Evolutionary conservation across 2,113 vertebrate genomes (phyloP).

Genomic region (Plecturocebus donacophilus): DNA sequence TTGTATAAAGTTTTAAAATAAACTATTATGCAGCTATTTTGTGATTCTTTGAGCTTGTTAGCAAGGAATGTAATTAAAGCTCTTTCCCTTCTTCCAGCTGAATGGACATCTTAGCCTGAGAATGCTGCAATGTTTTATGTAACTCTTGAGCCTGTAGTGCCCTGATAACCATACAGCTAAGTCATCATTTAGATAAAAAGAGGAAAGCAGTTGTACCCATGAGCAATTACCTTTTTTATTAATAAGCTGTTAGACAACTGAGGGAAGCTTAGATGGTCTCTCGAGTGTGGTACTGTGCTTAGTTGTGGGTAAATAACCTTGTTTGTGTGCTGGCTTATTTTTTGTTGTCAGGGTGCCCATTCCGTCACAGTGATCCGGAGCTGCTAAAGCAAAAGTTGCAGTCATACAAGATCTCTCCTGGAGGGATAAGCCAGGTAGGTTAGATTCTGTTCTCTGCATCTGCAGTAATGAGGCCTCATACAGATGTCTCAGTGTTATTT

Average conservation of each 20-base stretch:
- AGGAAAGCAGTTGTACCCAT: conserved; percentile 63
- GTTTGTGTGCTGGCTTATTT: conserved; percentile 66
- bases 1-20: background rate
- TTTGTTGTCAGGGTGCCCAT: conserved; percentile 92
- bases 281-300: conserved; percentile 60
- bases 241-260: conserved; percentile 82
- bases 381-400: conserved; percentile 97
- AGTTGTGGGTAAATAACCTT: conserved; percentile 76
- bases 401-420: conserved; percentile 90
- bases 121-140: conserved; percentile 61
- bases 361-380: conserved; percentile 96
- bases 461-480: conserved; percentile 5
- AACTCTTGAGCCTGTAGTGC: conserved; percentile 74
- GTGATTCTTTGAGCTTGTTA: conserved; percentile 51
- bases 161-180: conserved; percentile 69
- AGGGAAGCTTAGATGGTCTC: conserved; percentile 75
- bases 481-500: conserved; percentile 51
- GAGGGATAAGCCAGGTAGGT: conserved; percentile 92
- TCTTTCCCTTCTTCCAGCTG: conserved; percentile 42
- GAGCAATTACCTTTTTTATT: conserved; percentile 84
- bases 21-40: background rate
- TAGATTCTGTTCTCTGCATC: background rate
- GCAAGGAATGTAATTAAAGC: conserved; percentile 50
- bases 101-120: conserved; percentile 46
- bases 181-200: conserved; percentile 74